Percentiles rank a stretch among this genome's conserved stretches.
Conservation (phyloP, 1,140 invertebrate species). For the Ditylenchus dipsaci region DNA sequence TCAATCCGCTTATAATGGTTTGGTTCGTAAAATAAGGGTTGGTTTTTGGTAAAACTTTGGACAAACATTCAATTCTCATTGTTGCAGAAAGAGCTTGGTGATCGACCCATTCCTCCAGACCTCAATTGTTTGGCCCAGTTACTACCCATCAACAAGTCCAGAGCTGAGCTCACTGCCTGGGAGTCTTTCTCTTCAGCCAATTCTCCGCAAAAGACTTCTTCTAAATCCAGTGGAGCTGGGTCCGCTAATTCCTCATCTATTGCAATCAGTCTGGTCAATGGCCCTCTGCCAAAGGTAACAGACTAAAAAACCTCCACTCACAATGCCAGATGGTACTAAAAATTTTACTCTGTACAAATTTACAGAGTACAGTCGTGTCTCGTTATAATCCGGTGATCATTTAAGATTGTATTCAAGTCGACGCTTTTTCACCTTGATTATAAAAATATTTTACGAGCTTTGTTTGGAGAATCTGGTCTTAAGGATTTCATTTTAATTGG, state of each 20-base stretch:
- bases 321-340: too few relatives aligned
- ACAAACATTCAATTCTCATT: constrained; percentile 9
- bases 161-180: constrained; percentile 39
- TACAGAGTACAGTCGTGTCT: too few relatives aligned
- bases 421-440: too few relatives aligned
- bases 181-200: constrained; percentile 25
- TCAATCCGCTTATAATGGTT: constrained; percentile 19
- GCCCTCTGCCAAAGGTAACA: not conserved
- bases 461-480: too few relatives aligned
- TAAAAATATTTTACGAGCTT: too few relatives aligned
- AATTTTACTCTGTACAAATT: too few relatives aligned
- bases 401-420: too few relatives aligned
- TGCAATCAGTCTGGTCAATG: not conserved
- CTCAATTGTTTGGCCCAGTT: constrained; percentile 38
- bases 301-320: not conserved
- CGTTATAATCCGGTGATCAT: too few relatives aligned
- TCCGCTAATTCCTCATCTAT: not conserved
- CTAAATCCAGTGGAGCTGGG: not conserved
- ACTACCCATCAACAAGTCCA: constrained; percentile 32
- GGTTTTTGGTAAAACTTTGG: not conserved
- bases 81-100: constrained; percentile 37
- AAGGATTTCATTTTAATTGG: too few relatives aligned
- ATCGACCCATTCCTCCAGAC: constrained; percentile 32
- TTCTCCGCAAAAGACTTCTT: constrained; percentile 32
- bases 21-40: constrained; percentile 42